phyloP scores from a whole-genome alignment of 1,140 invertebrate species.

The Eubasilissa regina region DNA sequence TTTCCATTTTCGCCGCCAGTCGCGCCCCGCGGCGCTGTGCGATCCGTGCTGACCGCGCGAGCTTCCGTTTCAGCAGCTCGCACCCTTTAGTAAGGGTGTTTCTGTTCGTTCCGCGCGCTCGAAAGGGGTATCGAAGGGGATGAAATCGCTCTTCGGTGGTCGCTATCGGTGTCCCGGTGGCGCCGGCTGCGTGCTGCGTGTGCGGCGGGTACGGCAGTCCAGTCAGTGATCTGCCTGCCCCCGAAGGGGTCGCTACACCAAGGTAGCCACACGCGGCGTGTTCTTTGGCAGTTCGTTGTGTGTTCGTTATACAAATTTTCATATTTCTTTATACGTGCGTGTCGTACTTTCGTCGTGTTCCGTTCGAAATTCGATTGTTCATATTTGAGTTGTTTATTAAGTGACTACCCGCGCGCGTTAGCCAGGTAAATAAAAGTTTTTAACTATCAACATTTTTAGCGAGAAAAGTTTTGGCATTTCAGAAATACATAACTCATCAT shows the following conservation, averaged over 20 bases:
- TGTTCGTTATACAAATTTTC: conserved; percentile 44
- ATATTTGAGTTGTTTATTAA: conserved; percentile 29
- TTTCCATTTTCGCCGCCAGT: conserved; percentile 42
- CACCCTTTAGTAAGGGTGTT: not conserved
- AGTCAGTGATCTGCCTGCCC: conserved; percentile 43
- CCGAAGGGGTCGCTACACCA: conserved; percentile 43
- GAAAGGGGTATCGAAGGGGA: too few relatives aligned
- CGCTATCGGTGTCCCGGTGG: not conserved
- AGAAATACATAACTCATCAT: not conserved
- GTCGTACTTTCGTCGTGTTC: conserved; percentile 40
- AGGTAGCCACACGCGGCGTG: conserved; percentile 45
- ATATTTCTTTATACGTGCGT: conserved; percentile 26
- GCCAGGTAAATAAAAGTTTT: conserved; percentile 46
- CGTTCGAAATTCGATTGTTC: conserved; percentile 29
- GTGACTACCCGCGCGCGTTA: conserved; percentile 16
- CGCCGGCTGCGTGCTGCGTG: not conserved
- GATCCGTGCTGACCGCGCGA: not conserved
- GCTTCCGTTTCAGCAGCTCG: not conserved
- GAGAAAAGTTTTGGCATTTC: conserved; percentile 20
- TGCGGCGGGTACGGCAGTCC: not conserved
- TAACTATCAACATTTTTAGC: conserved; percentile 14
- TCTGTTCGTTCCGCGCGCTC: too few relatives aligned
- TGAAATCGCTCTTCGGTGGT: not conserved
- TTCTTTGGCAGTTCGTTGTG: conserved; percentile 43
- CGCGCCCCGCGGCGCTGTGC: conserved; percentile 41